Evolutionary conservation across 2,113 vertebrate species (phyloP), one percentile per base, ranked within the genome.

Genomic region (Coreoperca whiteheadi): DNA sequence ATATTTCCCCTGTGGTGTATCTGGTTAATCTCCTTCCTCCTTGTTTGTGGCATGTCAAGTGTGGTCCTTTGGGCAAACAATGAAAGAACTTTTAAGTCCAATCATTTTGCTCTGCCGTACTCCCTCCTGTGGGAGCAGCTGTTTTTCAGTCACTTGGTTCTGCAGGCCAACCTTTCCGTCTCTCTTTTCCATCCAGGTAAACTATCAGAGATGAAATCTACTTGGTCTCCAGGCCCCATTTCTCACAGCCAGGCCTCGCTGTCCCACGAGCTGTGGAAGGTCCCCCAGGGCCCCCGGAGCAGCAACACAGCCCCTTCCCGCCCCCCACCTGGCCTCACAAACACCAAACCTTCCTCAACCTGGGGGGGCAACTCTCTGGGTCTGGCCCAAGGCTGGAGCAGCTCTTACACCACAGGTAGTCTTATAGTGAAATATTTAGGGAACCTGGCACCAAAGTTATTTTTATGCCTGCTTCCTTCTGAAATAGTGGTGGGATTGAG

Each of bases 191-290:
- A 23, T 79, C 9, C 91, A 99, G 98, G 97, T 93, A 99, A 99
- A 96, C 92, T 99, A 91, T 97, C 98, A 67, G 98, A 99, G 94
- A 98, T 98, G 91, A 99, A 99, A 92, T 98, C 98, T 32, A 98
- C 97, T 3, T 99, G 98, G 98, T 98, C 98, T 82, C 96, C 97
- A 15, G 97, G 97, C 85, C 96, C 98, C 7, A 96, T 97, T 91
- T 96, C 97, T 91, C 97, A 98, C 96, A 96, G 96, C 28, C 97
- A 98, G 96, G 96, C 96, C 79, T 97, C 98, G 70, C 94, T 99
- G 61, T 99, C 98, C 85, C 98, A 99, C 0, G 98, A 99, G 88
- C 95, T 99, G 79, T 99, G 98, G 98, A 99, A 99, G 95, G 98
- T 98, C 74, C 94, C 95, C 20, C 95, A 95, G 81, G 95, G 94